phyloP scores from a whole-genome alignment of 1,140 invertebrate genomes.

The Vanessa atalanta region DNA sequence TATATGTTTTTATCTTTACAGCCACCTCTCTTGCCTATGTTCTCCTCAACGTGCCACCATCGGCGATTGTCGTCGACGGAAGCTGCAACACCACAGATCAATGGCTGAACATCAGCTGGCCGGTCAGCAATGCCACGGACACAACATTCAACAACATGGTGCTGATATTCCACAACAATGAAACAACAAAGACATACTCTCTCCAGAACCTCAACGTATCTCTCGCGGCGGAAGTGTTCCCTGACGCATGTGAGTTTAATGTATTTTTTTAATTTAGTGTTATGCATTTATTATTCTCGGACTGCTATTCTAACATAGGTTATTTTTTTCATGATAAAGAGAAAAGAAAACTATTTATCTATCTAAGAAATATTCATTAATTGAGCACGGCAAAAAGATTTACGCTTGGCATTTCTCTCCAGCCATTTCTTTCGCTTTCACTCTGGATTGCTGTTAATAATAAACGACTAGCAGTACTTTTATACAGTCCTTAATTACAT shows the following conservation, averaged over 20 bases:
- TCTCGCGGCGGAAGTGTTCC: constrained; percentile 52
- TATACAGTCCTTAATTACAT: too few relatives aligned
- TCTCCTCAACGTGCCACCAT: constrained; percentile 74
- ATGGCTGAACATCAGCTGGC: constrained; percentile 77
- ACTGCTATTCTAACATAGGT: too few relatives aligned
- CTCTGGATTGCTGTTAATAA: too few relatives aligned
- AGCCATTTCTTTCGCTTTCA: too few relatives aligned
- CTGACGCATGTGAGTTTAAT: constrained; percentile 58
- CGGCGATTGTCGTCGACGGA: constrained; percentile 65
- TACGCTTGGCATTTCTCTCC: too few relatives aligned
- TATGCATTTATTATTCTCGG: too few relatives aligned
- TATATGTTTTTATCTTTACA: constrained; percentile 20
- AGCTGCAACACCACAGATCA: constrained; percentile 72
- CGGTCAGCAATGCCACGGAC: constrained; percentile 36
- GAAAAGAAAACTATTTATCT: too few relatives aligned
- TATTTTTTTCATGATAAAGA: too few relatives aligned
- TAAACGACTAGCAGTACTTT: too few relatives aligned
- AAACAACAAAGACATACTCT: constrained; percentile 63
- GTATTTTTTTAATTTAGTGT: not conserved
- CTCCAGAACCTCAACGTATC: constrained; percentile 58
- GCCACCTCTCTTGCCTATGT: constrained; percentile 51
- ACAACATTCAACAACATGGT: constrained; percentile 56
- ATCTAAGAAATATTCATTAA: too few relatives aligned
- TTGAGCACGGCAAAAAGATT: too few relatives aligned
- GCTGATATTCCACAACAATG: constrained; percentile 77